Conservation (phyloP, 2,797 vertebrate species). For the Periparus ater region DNA sequence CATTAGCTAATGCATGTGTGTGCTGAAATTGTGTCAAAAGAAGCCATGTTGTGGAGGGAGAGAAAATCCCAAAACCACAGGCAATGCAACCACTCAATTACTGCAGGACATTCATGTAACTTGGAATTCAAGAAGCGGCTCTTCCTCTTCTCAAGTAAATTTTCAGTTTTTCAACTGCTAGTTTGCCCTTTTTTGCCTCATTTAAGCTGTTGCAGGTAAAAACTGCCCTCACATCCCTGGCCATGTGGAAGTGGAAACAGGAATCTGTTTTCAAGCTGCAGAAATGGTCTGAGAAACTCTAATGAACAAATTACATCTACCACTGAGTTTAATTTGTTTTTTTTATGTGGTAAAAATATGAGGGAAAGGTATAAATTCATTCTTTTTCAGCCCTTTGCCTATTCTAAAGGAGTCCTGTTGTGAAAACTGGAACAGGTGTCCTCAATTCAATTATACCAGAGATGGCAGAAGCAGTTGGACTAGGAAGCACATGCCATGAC, state of each 20-base stretch:
- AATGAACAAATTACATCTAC: background rate
- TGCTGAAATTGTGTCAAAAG: background rate
- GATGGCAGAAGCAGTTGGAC: background rate
- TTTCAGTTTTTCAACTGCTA: background rate
- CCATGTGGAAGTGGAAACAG: background rate
- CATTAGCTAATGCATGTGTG: background rate
- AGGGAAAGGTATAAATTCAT: background rate
- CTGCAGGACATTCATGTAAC: background rate
- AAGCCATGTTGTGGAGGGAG: background rate
- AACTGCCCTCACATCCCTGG: background rate
- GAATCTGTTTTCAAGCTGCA: background rate
- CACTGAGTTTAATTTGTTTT: background rate
- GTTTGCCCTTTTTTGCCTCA: background rate
- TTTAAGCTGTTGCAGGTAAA: background rate
- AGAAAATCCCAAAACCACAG: background rate
- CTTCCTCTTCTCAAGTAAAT: background rate
- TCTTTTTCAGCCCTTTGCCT: background rate
- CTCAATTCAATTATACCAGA: background rate
- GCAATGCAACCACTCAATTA: background rate
- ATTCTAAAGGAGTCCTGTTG: background rate
- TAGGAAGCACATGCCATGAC: background rate
- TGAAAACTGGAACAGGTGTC: background rate
- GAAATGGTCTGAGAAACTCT: background rate
- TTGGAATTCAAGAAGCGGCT: background rate
- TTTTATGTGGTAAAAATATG: background rate